Conservation (phyloP, 2,113 vertebrate genomes). For the Aramus guarauna region DNA sequence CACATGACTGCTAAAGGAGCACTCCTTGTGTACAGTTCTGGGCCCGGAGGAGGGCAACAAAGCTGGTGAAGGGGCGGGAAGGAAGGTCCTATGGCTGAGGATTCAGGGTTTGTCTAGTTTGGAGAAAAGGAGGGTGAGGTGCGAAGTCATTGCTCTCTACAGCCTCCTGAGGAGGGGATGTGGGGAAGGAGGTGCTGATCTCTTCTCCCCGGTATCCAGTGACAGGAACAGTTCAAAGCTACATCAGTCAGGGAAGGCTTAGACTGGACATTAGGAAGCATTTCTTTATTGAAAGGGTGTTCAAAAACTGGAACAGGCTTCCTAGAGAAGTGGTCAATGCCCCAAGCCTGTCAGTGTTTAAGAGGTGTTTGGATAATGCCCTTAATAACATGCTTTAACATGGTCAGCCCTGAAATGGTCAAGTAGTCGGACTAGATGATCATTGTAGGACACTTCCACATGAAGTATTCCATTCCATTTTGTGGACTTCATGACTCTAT, state of each 20-base stretch:
- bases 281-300: neutral
- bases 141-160: neutral
- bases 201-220: neutral
- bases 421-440: neutral
- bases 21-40: too few species aligned
- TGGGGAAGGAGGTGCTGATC: neutral
- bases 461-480: neutral
- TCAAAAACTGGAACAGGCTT: neutral
- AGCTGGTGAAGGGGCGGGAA: neutral
- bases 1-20: too few species aligned
- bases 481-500: neutral
- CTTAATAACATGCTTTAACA: neutral
- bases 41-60: neutral
- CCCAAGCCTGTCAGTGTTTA: neutral
- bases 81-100: neutral
- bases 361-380: neutral
- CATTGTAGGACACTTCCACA: neutral
- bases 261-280: neutral
- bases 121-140: neutral
- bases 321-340: neutral
- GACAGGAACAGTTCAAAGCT: neutral
- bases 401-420: neutral
- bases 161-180: neutral
- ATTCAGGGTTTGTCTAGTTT: neutral
- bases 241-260: neutral